phyloP scores from a whole-genome alignment of 2,113 vertebrate genomes.

The Actenoides lindsayi region DNA sequence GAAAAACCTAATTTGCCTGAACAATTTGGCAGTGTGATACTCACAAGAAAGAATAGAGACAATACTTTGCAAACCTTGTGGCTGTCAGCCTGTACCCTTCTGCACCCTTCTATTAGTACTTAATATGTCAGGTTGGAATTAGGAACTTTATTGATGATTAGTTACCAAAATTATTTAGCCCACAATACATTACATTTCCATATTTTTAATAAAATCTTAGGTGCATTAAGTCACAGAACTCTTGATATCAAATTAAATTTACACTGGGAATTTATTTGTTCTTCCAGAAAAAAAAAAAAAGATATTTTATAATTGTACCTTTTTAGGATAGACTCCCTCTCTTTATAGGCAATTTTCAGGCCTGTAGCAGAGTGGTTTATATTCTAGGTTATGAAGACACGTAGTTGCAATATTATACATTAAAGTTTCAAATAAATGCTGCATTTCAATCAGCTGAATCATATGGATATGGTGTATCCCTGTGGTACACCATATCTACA shows the following conservation, averaged over 20 bases:
- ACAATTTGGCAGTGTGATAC: not conserved
- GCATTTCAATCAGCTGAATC: not conserved
- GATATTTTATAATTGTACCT: not conserved
- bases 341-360: not conserved
- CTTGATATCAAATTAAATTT: not conserved
- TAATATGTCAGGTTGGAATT: not conserved
- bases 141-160: not conserved
- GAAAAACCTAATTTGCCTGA: not conserved
- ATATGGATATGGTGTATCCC: not conserved
- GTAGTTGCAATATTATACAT: not conserved
- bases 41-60: not conserved
- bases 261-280: not conserved
- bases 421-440: not conserved
- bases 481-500: not conserved
- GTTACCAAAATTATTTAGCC: not conserved
- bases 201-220: not conserved
- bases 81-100: not conserved
- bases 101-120: not conserved
- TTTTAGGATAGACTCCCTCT: not conserved
- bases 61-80: not conserved
- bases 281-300: not conserved
- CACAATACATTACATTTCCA: not conserved
- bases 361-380: not conserved
- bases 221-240: not conserved
- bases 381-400: not conserved